Conservation (phyloP, 1,140 invertebrate species). For the Penaeus japonicus region DNA sequence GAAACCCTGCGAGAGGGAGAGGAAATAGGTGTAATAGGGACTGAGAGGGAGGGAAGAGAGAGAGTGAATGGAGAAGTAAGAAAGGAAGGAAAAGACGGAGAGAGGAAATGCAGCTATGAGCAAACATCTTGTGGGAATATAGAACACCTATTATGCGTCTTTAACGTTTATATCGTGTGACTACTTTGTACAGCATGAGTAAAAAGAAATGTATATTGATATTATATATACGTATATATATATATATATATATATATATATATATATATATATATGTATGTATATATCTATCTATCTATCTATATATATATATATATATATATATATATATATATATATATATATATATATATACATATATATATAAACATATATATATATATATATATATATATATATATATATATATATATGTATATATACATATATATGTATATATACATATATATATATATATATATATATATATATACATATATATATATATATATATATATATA, state of each 20-base stretch:
- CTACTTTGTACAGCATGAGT: not conserved
- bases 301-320: not conserved
- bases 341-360: not conserved
- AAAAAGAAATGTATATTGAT: not conserved
- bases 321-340: not conserved
- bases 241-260: not conserved
- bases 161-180: too few species aligned
- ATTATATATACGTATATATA: not conserved
- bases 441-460: too few species aligned
- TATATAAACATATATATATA: not conserved
- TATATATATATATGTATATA: not conserved
- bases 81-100: too few species aligned
- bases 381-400: not conserved
- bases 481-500: too few species aligned
- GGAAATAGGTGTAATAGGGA: not conserved
- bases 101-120: too few species aligned
- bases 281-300: not conserved
- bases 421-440: too few species aligned
- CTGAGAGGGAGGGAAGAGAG: too few species aligned
- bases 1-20: constrained; percentile 3
- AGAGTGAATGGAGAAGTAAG: too few species aligned
- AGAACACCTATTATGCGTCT: too few species aligned
- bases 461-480: too few species aligned
- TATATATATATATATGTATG: not conserved
- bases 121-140: too few species aligned